These are phyloP conservation scores for Panthera uncia DNA, from an alignment of 2,113 vertebrate genomes.

Conservation along the genomic window DNA sequence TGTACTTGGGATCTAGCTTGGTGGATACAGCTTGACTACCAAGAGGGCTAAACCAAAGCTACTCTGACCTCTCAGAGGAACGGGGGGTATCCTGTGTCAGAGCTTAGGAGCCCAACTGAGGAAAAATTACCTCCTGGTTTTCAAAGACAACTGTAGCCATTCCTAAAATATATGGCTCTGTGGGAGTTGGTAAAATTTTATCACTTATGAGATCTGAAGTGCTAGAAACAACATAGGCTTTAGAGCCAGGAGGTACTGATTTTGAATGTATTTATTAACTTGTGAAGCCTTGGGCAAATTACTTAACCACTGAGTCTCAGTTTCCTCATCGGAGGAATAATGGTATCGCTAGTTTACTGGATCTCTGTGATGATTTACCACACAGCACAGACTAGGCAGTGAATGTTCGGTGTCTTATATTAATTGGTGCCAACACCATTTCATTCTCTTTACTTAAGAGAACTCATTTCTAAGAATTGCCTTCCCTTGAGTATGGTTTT, in stretches of 20 bases:
- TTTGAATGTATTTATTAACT: slow-evolving; percentile 42
- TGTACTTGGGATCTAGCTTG: background rate
- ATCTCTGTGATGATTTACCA: background rate
- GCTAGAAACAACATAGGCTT: background rate
- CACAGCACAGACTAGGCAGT: background rate
- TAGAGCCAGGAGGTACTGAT: background rate
- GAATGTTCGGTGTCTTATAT: background rate
- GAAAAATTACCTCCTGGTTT: background rate
- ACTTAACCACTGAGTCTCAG: background rate
- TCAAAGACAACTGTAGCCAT: background rate
- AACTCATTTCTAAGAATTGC: slow-evolving; percentile 47
- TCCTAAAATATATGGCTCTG: background rate
- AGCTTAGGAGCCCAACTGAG: background rate
- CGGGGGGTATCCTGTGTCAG: background rate
- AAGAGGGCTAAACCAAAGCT: background rate
- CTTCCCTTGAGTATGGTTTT: slow-evolving; percentile 40
- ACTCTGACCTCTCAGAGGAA: background rate
- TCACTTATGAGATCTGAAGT: slow-evolving; percentile 31
- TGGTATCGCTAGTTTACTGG: background rate
- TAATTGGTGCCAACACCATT: background rate
- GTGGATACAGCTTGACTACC: background rate
- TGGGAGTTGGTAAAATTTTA: slow-evolving; percentile 17
- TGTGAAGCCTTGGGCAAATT: slow-evolving; percentile 19
- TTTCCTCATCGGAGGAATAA: background rate
- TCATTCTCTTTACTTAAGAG: slow-evolving; percentile 10